Conservation (phyloP, 2,888 invertebrate genomes). For the Trissonchulus sp. region DNA sequence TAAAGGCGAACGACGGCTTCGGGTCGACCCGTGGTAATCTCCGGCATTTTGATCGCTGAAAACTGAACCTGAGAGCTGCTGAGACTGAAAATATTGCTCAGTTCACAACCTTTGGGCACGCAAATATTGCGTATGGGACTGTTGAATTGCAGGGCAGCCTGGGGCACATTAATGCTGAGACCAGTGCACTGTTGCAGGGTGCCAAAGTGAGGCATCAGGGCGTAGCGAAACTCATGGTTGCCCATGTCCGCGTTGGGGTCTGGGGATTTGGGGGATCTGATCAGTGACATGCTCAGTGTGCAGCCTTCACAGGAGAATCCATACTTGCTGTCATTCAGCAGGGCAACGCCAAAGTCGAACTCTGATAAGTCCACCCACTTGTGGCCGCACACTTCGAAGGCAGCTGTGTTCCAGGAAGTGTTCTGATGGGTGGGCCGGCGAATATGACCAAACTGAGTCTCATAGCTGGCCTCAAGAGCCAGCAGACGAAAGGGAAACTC, state of each 20-base stretch:
- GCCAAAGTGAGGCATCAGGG: slow-evolving; percentile 54
- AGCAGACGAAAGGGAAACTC: slow-evolving; percentile 38
- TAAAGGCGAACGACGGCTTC: slow-evolving; percentile 53
- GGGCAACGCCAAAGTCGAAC: slow-evolving; percentile 55
- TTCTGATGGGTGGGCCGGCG: slow-evolving; percentile 57
- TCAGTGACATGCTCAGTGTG: slow-evolving; percentile 41
- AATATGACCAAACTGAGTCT: slow-evolving; percentile 57
- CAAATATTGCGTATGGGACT: not conserved
- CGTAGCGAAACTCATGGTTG: slow-evolving; percentile 56
- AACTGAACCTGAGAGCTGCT: slow-evolving; percentile 44
- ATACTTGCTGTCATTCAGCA: slow-evolving; percentile 58
- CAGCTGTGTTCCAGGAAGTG: slow-evolving; percentile 59
- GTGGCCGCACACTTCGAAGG: slow-evolving; percentile 59
- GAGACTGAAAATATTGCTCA: not conserved
- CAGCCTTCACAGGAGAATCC: slow-evolving; percentile 51
- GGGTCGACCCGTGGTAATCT: slow-evolving; percentile 37
- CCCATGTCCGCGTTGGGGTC: slow-evolving; percentile 57
- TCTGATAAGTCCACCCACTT: slow-evolving; percentile 59
- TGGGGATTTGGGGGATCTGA: slow-evolving; percentile 57
- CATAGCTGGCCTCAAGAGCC: slow-evolving; percentile 54
- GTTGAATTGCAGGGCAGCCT: slow-evolving; percentile 27
- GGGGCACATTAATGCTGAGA: slow-evolving; percentile 9
- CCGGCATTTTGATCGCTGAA: slow-evolving; percentile 54
- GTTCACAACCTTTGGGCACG: not conserved
- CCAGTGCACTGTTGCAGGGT: not conserved